Percentiles rank a stretch among this genome's conserved stretches.
These are phyloP conservation scores for Aphelinus atriplicis DNA, from an alignment of 1,140 invertebrate species.

Conservation along the genomic window DNA sequence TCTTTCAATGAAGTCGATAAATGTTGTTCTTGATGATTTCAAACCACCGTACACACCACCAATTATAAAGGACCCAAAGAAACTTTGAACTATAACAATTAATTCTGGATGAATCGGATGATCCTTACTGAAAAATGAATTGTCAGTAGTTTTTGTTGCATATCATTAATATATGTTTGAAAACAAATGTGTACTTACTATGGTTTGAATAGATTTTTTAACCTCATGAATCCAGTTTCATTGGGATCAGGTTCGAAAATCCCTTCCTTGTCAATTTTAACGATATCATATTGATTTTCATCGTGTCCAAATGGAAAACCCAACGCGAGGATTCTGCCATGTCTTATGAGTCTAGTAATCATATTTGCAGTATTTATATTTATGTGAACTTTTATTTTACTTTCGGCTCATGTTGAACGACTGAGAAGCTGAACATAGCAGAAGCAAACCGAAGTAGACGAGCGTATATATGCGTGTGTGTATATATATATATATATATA, in stretches of 20 bases:
- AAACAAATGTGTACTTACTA: slow-evolving; percentile 13
- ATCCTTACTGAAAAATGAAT: slow-evolving; percentile 68
- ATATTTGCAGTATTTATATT: neutral
- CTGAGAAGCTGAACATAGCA: no score
- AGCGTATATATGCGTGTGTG: neutral
- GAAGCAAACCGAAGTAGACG: no score
- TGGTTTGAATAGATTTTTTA: slow-evolving; percentile 13
- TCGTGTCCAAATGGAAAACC: neutral
- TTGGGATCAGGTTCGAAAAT: neutral
- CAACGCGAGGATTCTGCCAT: neutral
- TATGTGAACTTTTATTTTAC: no score
- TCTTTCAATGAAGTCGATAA: slow-evolving; percentile 75
- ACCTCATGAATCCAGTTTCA: slow-evolving; percentile 21
- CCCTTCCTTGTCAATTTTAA: neutral
- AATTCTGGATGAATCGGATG: slow-evolving; percentile 70
- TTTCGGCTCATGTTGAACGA: no score
- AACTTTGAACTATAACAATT: slow-evolving; percentile 68
- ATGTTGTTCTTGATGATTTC: slow-evolving; percentile 67
- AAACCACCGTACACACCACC: slow-evolving; percentile 74
- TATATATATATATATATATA: neutral
- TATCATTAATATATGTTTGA: slow-evolving; percentile 11
- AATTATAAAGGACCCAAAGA: slow-evolving; percentile 66
- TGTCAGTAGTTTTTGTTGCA: slow-evolving; percentile 1
- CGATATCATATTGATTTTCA: slow-evolving; percentile 15
- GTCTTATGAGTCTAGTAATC: neutral